phyloP scores from a whole-genome alignment of 2,113 vertebrate genomes.

The Bujurquina vittata region DNA sequence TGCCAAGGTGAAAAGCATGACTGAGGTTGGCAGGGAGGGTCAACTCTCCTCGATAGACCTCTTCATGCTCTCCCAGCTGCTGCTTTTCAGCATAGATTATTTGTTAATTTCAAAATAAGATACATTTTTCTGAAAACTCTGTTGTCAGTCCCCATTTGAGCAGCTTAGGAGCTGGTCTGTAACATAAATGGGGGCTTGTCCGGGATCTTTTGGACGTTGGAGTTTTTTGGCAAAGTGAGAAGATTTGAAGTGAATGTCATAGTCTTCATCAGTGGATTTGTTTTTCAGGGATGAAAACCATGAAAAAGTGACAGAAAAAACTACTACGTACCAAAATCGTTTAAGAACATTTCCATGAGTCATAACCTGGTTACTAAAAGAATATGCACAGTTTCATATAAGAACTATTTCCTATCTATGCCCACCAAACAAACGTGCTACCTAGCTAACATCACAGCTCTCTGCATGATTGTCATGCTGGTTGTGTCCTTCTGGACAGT shows the following conservation, averaged over 20 bases:
- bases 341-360: background rate
- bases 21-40: background rate
- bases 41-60: background rate
- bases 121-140: background rate
- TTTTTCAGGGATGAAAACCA: background rate
- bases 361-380: background rate
- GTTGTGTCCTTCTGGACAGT: background rate
- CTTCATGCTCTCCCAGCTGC: background rate
- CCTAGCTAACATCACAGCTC: background rate
- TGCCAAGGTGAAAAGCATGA: background rate
- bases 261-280: too few relatives aligned
- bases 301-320: background rate
- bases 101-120: background rate
- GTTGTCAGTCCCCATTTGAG: background rate
- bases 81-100: background rate
- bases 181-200: background rate
- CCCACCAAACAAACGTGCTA: background rate
- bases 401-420: too few relatives aligned
- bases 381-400: background rate
- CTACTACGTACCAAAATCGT: background rate
- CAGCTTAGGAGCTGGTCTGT: background rate
- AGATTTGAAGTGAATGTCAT: too few relatives aligned
- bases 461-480: background rate
- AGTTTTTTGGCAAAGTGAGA: background rate
- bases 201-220: background rate